Conservation (phyloP, 2,888 invertebrate genomes). For the Lasioglossum vierecki region DNA sequence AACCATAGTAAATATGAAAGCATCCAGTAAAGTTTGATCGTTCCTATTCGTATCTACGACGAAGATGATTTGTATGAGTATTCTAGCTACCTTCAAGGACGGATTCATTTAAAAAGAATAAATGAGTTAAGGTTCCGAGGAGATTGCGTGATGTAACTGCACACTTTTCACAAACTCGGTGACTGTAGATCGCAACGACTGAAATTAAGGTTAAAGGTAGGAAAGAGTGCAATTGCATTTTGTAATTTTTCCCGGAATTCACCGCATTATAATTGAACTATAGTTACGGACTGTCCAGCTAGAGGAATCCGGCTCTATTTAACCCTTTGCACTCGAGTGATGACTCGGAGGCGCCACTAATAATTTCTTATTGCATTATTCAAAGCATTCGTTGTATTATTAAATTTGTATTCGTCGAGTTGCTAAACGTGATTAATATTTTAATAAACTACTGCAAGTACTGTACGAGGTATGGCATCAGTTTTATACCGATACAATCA, state of each 20-base stretch:
- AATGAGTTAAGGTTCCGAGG: conserved; percentile 42
- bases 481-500: no score
- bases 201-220: conserved; percentile 2
- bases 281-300: neutral
- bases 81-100: neutral
- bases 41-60: neutral
- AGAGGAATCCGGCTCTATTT: neutral
- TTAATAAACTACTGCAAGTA: no score
- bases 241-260: neutral
- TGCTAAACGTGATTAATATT: no score
- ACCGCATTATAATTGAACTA: neutral
- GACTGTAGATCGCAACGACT: conserved; percentile 6
- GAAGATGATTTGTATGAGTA: neutral
- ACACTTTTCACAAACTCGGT: conserved; percentile 16
- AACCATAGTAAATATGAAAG: conserved; percentile 24
- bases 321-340: no score
- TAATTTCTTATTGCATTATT: no score
- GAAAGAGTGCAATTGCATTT: neutral
- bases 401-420: no score
- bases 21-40: neutral
- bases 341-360: no score
- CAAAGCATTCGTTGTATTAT: no score
- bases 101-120: conserved; percentile 14
- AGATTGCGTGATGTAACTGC: conserved; percentile 57
- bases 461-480: no score